Percentiles rank a stretch among this genome's conserved stretches.
Conservation (phyloP, 2,888 invertebrate genomes). For the Camponotus fellah region DNA sequence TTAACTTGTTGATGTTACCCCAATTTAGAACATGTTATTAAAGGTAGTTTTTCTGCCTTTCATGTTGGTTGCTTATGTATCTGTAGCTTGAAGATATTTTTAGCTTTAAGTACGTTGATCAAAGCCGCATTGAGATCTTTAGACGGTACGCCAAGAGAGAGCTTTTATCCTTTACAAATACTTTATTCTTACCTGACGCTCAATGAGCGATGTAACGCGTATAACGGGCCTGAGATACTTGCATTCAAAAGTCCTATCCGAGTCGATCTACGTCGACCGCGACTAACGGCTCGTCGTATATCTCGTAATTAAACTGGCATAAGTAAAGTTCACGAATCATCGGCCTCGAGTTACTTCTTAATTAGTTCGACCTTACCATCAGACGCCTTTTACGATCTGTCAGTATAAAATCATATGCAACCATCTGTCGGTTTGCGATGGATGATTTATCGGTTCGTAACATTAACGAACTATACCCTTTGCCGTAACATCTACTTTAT, state of each 20-base stretch:
- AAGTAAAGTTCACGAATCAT: constrained; percentile 55
- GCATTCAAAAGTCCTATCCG: constrained; percentile 60
- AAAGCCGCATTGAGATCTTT: constrained; percentile 34
- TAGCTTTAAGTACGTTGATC: constrained; percentile 22
- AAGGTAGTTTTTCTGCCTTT: neutral
- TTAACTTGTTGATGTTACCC: neutral
- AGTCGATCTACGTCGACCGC: constrained; percentile 67
- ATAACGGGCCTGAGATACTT: constrained; percentile 70
- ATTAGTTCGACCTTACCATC: constrained; percentile 50
- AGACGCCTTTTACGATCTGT: constrained; percentile 23
- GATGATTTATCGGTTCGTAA: constrained; percentile 41
- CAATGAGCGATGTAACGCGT: constrained; percentile 49
- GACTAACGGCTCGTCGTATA: constrained; percentile 68
- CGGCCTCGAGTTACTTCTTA: constrained; percentile 49
- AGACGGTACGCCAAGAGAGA: constrained; percentile 12
- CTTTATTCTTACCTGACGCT: constrained; percentile 32
- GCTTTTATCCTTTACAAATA: constrained; percentile 40
- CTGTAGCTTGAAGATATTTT: neutral
- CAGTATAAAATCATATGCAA: constrained; percentile 42
- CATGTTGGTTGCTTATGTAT: neutral
- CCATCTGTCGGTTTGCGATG: constrained; percentile 40
- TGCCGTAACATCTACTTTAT: neutral
- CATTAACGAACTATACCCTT: constrained; percentile 7
- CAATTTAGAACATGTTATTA: neutral
- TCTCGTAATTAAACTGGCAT: constrained; percentile 66